phyloP scores from a whole-genome alignment of 2,888 invertebrate species.

The Scaptodrosophila latifasciaeformis region DNA sequence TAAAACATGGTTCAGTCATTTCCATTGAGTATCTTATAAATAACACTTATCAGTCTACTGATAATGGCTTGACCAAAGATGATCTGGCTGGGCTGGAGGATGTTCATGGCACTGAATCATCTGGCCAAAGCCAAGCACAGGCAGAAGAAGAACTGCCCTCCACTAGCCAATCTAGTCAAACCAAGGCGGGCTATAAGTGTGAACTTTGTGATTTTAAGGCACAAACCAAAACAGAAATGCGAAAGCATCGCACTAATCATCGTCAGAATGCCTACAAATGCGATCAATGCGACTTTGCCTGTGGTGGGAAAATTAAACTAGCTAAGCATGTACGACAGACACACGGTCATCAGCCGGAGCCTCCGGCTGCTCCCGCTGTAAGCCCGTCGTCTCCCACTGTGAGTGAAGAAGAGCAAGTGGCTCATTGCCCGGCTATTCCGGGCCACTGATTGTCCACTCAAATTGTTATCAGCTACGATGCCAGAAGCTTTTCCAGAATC shows the following conservation, averaged over 20 bases:
- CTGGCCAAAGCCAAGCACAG: not conserved
- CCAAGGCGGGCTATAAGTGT: not conserved
- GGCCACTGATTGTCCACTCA: not conserved
- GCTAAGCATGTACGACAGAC: not conserved
- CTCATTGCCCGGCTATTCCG: constrained; percentile 9
- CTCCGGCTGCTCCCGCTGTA: not conserved
- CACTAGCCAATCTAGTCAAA: not conserved
- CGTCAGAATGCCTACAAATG: not conserved
- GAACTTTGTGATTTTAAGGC: not conserved
- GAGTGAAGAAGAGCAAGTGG: not conserved
- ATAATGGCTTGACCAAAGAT: not conserved
- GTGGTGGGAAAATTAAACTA: not conserved
- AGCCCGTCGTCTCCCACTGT: not conserved
- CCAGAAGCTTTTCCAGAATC: not conserved
- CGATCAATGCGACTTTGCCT: not conserved
- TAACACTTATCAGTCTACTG: not conserved
- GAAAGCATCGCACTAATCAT: not conserved
- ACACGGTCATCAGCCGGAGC: not conserved
- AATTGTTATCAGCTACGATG: not conserved
- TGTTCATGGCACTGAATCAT: not conserved
- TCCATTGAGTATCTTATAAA: not conserved
- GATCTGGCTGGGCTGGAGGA: not conserved
- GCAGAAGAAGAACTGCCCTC: not conserved
- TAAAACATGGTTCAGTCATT: not conserved
- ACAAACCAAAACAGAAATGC: not conserved